Conservation (phyloP, 2,113 vertebrate species). For the Hemiscyllium ocellatum region DNA sequence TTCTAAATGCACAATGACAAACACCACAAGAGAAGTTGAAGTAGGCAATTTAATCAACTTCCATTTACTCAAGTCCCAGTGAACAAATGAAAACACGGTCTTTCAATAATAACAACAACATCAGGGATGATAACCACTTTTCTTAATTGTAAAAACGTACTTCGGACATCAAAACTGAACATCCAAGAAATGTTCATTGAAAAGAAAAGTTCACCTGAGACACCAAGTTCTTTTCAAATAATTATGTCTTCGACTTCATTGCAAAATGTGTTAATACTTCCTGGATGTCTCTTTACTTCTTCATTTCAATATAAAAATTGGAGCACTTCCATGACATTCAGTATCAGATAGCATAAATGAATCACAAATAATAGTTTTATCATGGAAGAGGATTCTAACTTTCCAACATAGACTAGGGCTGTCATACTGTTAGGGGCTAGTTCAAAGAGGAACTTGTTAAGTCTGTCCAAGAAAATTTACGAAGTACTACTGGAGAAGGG, state of each 20-base stretch:
- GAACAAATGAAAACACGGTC: slow-evolving; percentile 2
- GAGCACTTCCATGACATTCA: neutral
- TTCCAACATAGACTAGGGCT: too few species aligned
- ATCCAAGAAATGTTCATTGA: neutral
- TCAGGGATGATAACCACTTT: neutral
- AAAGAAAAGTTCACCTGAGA: neutral
- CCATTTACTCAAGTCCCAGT: neutral
- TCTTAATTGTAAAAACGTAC: neutral
- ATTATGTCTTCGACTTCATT: neutral
- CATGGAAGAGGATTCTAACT: too few species aligned
- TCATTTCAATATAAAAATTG: neutral
- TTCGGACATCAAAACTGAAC: neutral
- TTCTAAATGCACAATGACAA: slow-evolving; percentile 30
- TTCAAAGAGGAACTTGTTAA: too few species aligned
- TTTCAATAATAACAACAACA: neutral
- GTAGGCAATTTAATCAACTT: neutral
- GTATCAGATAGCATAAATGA: neutral
- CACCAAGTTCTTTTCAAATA: neutral
- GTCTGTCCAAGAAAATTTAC: too few species aligned
- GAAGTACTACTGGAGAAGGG: too few species aligned
- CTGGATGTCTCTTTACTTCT: neutral
- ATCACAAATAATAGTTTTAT: neutral
- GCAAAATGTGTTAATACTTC: too few species aligned
- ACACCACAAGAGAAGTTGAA: slow-evolving; percentile 25
- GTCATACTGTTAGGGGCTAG: too few species aligned